Base-by-base conservation (phyloP, 2,113 vertebrate genomes). In the Cyprinodon tularosa region DNA sequence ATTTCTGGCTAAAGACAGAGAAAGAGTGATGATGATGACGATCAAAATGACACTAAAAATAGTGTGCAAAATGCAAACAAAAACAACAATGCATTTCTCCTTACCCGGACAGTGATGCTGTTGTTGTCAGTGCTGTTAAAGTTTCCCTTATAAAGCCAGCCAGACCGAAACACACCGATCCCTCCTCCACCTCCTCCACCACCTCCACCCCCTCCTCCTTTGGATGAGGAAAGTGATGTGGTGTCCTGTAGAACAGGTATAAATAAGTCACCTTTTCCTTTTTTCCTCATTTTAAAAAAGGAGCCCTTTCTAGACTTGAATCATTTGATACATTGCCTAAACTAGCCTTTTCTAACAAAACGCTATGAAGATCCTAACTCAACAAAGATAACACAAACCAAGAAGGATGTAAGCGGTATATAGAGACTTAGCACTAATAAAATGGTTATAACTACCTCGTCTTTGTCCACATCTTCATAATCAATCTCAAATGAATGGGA, bases 131-230 rank as follows among this genome's bases (percentile, higher is more conserved):
- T 98, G 93, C 97, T 99, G 91, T 99, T 99, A 71, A 99, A 99
- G 93, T 99, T 99, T 67, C 98, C 98, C 91, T 99, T 99, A 93
- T 99, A 98, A 40, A 99, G 96, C 98, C 98, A 99, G 73, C 98
- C 98, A 37, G 96, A 97, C 81, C 96, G 97, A 93, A 97, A 99
- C 88, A 98, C 96, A 63, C 97, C 96, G 0, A 95, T 93, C 39
- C 95, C 94, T 2, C 96, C 96, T 10, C 96, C 68, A 4, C 68
- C 50, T 44, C 88, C 91, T 1, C 95, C 94, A 4, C 96, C 92
- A 0, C 95, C 94, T 13, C 95, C 93, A 0, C 95, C 95, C 1
- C 96, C 96, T 37, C 93, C 94, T 40, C 98, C 98, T 94, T 99
- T 99, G 14, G 98, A 99, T 1, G 97, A 99, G 0, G 97, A 99